Evolutionary conservation across 2,113 vertebrate species (phyloP).

Genomic region (Cebus imitator): DNA sequence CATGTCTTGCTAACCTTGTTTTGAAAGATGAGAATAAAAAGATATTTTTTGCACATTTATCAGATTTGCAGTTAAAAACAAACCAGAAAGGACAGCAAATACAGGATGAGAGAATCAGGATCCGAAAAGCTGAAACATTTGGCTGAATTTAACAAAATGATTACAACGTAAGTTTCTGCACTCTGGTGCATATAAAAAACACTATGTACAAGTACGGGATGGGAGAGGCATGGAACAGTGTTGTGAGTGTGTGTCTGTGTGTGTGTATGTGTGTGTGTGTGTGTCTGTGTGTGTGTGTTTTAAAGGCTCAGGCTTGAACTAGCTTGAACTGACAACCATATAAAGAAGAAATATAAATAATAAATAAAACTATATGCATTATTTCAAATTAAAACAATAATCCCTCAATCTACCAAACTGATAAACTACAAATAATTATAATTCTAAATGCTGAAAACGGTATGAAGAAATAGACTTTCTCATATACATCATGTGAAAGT

Average conservation of each 20-base stretch:
- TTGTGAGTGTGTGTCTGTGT: neutral
- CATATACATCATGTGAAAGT: neutral
- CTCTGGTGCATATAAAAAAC: conserved; percentile 2
- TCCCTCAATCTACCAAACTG: neutral
- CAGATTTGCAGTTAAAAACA: conserved; percentile 28
- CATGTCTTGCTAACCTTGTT: neutral
- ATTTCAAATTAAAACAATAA: conserved; percentile 23
- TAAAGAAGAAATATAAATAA: conserved; percentile 28
- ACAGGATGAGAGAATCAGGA: neutral
- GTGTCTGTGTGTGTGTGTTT: neutral
- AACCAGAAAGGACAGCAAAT: conserved; percentile 33
- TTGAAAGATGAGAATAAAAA: conserved; percentile 23
- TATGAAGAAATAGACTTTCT: neutral
- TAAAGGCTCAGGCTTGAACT: conserved; percentile 26
- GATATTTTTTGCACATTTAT: neutral
- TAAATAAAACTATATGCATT: neutral
- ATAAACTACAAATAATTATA: neutral
- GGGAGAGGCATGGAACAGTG: conserved; percentile 16
- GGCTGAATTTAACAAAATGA: conserved; percentile 50
- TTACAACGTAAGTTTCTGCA: conserved; percentile 52
- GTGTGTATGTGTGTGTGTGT: neutral
- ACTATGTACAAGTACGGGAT: conserved; percentile 46
- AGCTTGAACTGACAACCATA: neutral
- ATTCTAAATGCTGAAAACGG: neutral
- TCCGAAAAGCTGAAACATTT: conserved; percentile 31